These are phyloP conservation scores for Teleiodes luculella DNA, from an alignment of 2,888 invertebrate genomes.

Conservation along the genomic window DNA sequence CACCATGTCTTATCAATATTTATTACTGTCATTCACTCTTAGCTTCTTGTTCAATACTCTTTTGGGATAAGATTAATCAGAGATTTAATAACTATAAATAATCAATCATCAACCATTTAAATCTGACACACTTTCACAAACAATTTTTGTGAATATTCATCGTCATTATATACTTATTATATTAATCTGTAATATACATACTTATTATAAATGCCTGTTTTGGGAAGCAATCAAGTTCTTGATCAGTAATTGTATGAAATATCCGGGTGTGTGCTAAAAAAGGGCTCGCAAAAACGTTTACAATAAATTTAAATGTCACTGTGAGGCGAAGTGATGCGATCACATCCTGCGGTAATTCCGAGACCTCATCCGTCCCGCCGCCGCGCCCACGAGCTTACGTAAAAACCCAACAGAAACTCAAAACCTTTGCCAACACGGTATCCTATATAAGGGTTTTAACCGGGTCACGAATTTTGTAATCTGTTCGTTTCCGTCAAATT, in stretches of 20 bases:
- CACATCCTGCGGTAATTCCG: conserved; percentile 6
- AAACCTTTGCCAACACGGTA: background rate
- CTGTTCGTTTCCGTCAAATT: too few relatives aligned
- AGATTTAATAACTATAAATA: background rate
- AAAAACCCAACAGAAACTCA: background rate
- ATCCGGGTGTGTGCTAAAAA: conserved; percentile 3
- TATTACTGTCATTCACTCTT: background rate
- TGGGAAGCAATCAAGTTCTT: background rate
- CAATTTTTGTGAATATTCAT: conserved; percentile 1
- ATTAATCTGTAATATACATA: too few relatives aligned
- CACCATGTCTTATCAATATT: background rate
- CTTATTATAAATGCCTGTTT: too few relatives aligned
- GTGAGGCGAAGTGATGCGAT: background rate
- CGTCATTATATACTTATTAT: too few relatives aligned
- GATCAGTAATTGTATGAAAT: background rate
- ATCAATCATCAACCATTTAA: background rate
- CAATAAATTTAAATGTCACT: background rate
- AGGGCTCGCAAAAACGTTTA: background rate
- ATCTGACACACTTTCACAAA: background rate
- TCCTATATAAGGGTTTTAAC: background rate
- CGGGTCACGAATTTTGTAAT: background rate
- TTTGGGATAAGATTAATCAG: background rate
- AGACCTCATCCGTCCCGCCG: background rate
- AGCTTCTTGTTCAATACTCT: background rate
- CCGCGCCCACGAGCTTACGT: background rate